These are phyloP conservation scores for Neodiprion fabricii DNA, from an alignment of 1,140 invertebrate species.

Conservation along the genomic window DNA sequence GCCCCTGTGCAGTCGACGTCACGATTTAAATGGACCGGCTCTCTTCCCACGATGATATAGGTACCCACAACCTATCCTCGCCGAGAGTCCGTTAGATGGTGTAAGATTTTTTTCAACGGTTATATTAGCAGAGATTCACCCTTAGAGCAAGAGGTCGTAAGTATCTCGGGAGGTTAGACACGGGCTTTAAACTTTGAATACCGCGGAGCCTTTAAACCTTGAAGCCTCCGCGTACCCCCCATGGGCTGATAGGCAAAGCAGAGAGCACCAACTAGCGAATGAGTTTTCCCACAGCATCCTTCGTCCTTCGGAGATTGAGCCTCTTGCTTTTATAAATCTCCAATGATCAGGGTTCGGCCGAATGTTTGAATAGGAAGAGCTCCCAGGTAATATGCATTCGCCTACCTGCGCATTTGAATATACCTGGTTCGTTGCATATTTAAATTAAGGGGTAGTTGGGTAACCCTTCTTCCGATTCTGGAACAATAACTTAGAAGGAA, in stretches of 20 bases:
- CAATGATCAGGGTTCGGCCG: slow-evolving; percentile 43
- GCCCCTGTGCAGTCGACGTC: neutral
- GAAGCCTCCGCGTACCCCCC: neutral
- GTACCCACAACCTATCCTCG: neutral
- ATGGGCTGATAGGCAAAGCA: slow-evolving; percentile 49
- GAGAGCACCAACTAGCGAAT: slow-evolving; percentile 18
- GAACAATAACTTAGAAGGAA: slow-evolving; percentile 46
- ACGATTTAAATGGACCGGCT: slow-evolving; percentile 8
- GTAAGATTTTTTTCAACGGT: slow-evolving; percentile 5
- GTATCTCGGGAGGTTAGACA: neutral
- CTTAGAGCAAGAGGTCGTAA: neutral
- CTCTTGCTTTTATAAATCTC: slow-evolving; percentile 52
- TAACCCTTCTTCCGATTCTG: slow-evolving; percentile 46
- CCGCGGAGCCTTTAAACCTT: neutral
- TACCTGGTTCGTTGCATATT: slow-evolving; percentile 55
- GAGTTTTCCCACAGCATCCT: slow-evolving; percentile 44
- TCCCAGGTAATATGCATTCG: slow-evolving; percentile 46
- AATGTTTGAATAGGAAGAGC: slow-evolving; percentile 56
- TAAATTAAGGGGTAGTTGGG: slow-evolving; percentile 46
- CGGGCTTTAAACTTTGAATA: slow-evolving; percentile 2
- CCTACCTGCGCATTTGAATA: slow-evolving; percentile 53
- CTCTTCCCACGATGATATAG: slow-evolving; percentile 1
- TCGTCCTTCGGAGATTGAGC: slow-evolving; percentile 21
- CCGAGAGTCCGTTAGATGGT: neutral
- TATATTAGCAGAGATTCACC: neutral